phyloP scores from a whole-genome alignment of 2,888 invertebrate genomes.

The Brenthis ino region DNA sequence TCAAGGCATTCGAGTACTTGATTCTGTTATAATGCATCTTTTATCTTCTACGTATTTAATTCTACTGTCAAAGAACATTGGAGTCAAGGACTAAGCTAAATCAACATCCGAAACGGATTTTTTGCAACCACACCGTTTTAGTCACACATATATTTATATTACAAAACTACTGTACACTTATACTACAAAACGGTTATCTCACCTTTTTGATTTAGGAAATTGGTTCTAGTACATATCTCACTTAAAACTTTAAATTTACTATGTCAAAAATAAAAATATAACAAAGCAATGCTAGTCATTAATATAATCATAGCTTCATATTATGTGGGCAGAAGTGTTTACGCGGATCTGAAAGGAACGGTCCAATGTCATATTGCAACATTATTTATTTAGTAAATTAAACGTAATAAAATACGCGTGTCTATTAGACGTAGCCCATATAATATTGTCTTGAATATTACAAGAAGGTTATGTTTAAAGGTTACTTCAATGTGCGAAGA shows the following conservation, averaged over 20 bases:
- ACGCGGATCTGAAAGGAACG: neutral
- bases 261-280: no score
- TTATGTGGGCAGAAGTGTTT: no score
- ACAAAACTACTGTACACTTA: slow-evolving; percentile 25
- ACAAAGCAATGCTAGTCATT: no score
- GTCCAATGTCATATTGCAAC: slow-evolving; percentile 1
- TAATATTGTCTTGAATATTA: no score
- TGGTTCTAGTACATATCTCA: neutral
- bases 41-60: slow-evolving; percentile 27
- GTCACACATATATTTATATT: slow-evolving; percentile 28
- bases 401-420: neutral
- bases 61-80: slow-evolving; percentile 38
- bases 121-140: slow-evolving; percentile 32
- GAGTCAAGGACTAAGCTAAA: slow-evolving; percentile 40
- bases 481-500: no score
- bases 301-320: no score
- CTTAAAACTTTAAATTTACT: no score
- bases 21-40: slow-evolving; percentile 27
- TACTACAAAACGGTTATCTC: slow-evolving; percentile 1
- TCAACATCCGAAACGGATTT: slow-evolving; percentile 37
- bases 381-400: neutral
- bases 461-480: no score
- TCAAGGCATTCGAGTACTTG: slow-evolving; percentile 29
- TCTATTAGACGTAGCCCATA: no score
- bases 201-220: neutral